A percentile compares a stretch with the other conserved stretches of the same genome.
phyloP scores from a whole-genome alignment of 2,888 invertebrate species.

The Poecilus cupreus region DNA sequence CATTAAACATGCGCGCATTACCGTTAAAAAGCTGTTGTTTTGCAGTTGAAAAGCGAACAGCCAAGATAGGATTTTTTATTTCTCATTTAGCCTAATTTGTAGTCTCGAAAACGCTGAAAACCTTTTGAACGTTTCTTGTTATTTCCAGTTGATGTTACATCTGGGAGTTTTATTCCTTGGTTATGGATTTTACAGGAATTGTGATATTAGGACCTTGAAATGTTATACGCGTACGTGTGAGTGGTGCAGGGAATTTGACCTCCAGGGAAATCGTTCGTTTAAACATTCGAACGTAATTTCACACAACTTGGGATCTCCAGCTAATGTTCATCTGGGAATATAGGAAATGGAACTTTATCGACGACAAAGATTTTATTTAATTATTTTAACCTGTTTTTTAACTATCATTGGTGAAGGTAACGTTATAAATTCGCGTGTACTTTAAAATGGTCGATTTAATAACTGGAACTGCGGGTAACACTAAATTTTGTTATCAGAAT shows the following conservation, averaged over 20 bases:
- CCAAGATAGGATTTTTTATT: neutral
- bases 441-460: no score
- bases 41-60: no score
- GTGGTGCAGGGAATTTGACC: neutral
- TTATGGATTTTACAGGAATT: slow-evolving; percentile 24
- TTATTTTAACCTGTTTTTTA: neutral
- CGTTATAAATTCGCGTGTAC: neutral
- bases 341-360: neutral
- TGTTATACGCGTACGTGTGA: slow-evolving; percentile 20
- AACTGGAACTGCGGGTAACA: no score
- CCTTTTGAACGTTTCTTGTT: neutral
- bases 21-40: no score
- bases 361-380: slow-evolving; percentile 19
- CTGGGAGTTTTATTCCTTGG: slow-evolving; percentile 21
- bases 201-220: slow-evolving; percentile 21
- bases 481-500: no score
- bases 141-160: slow-evolving; percentile 17
- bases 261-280: slow-evolving; percentile 28
- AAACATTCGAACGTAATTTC: slow-evolving; percentile 39
- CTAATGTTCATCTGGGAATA: neutral
- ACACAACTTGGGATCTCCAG: neutral
- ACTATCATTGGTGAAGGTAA: neutral
- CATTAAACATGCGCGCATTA: no score
- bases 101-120: neutral
- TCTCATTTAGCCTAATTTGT: slow-evolving; percentile 8